Conservation (phyloP, 2,797 vertebrate species). For the Molossus molossus region DNA sequence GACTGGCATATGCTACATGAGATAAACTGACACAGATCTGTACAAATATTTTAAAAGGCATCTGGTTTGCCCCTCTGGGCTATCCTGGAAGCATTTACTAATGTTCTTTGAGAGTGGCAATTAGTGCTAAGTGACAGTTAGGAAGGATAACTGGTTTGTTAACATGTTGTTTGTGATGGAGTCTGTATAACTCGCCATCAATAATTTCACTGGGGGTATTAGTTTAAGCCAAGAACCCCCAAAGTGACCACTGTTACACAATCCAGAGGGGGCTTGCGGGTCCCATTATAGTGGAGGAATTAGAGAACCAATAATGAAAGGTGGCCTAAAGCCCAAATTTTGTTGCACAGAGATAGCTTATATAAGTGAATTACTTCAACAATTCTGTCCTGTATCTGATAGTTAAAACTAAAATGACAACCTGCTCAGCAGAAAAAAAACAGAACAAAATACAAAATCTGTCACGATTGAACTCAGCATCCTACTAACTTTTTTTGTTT, state of each 20-base stretch:
- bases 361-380: conserved; percentile 84
- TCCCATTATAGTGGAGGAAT: conserved; percentile 50
- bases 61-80: neutral
- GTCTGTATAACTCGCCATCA: neutral
- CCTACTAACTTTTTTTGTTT: conserved; percentile 88
- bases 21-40: conserved; percentile 35
- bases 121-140: conserved; percentile 27
- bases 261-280: neutral
- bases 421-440: conserved; percentile 82
- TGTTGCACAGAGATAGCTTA: conserved; percentile 41
- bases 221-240: conserved; percentile 13
- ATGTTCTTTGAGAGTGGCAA: conserved; percentile 43
- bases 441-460: conserved; percentile 53
- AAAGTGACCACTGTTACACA: conserved; percentile 18
- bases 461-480: conserved; percentile 86
- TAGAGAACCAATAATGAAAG: conserved; percentile 69
- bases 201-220: conserved; percentile 49
- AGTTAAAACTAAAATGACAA: conserved; percentile 87
- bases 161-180: neutral
- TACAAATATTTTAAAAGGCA: conserved; percentile 68
- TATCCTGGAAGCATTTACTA: conserved; percentile 34
- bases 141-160: conserved; percentile 17
- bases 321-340: conserved; percentile 69
- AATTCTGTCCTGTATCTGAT: conserved; percentile 84
- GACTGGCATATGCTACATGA: conserved; percentile 26